These are phyloP conservation scores for Drusus annulatus DNA, from an alignment of 1,140 invertebrate genomes.

Conservation along the genomic window DNA sequence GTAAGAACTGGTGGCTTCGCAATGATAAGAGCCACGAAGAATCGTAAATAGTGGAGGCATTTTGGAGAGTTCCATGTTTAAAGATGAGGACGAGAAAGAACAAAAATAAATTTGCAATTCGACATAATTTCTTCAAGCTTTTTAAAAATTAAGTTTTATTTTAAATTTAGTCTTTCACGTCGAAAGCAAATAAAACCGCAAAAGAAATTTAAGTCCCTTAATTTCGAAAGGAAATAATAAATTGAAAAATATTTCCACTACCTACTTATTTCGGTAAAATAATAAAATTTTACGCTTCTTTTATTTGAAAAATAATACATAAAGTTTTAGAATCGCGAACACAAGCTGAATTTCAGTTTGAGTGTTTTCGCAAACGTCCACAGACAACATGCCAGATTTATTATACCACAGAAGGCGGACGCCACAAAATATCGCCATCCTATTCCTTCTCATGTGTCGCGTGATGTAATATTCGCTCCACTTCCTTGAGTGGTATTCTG, in stretches of 20 bases:
- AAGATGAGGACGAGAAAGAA: too few species aligned
- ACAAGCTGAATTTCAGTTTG: conserved; percentile 30
- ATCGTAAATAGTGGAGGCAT: too few species aligned
- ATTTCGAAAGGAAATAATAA: too few species aligned
- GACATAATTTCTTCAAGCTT: too few species aligned
- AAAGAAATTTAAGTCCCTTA: too few species aligned
- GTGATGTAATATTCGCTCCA: not conserved
- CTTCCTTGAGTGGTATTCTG: not conserved
- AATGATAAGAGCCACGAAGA: too few species aligned
- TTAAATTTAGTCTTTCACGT: too few species aligned
- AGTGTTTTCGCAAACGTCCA: not conserved
- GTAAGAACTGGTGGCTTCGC: too few species aligned
- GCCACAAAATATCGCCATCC: not conserved
- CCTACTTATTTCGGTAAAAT: conserved; percentile 11
- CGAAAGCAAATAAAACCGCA: too few species aligned
- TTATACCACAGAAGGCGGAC: not conserved
- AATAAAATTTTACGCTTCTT: conserved; percentile 17
- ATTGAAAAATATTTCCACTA: not conserved
- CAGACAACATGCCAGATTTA: not conserved
- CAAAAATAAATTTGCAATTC: too few species aligned
- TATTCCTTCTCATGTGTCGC: not conserved
- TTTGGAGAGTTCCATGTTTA: too few species aligned
- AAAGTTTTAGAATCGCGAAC: conserved; percentile 30
- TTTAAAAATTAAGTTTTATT: too few species aligned
- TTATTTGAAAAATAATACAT: conserved; percentile 19